Conservation (phyloP, 2,888 invertebrate genomes). For the Strigamia maritima region DNA sequence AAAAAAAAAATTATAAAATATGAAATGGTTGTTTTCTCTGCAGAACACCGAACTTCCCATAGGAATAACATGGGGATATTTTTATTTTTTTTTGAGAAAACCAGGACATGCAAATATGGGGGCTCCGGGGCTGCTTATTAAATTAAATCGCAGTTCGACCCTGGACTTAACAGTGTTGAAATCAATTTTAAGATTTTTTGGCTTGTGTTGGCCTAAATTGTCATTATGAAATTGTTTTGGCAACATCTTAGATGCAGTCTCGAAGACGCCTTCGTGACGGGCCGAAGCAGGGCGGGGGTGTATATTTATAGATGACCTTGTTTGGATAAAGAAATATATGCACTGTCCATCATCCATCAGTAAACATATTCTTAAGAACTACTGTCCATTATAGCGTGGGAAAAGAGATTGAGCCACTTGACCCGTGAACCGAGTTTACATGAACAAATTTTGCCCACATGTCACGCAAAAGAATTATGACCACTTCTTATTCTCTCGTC, state of each 20-base stretch:
- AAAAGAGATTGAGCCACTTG: background rate
- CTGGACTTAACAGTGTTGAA: no score
- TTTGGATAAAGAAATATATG: background rate
- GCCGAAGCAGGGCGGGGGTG: background rate
- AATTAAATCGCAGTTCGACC: no score
- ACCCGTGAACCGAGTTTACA: background rate
- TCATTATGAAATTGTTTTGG: no score
- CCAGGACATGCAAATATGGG: no score
- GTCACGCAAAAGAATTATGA: background rate
- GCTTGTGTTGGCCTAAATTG: no score
- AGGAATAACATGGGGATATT: no score
- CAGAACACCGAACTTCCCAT: no score
- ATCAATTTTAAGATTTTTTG: no score
- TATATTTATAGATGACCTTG: background rate
- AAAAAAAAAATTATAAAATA: no score
- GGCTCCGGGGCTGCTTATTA: no score
- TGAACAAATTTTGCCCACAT: background rate
- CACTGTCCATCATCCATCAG: background rate
- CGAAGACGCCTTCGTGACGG: background rate
- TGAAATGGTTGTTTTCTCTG: no score
- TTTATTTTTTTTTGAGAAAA: no score
- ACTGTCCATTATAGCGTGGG: background rate
- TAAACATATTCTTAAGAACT: background rate
- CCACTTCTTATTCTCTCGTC: background rate
- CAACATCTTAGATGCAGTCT: background rate